phyloP scores from a whole-genome alignment of 2,797 vertebrate genomes.

The Lutjanus argentimaculatus region DNA sequence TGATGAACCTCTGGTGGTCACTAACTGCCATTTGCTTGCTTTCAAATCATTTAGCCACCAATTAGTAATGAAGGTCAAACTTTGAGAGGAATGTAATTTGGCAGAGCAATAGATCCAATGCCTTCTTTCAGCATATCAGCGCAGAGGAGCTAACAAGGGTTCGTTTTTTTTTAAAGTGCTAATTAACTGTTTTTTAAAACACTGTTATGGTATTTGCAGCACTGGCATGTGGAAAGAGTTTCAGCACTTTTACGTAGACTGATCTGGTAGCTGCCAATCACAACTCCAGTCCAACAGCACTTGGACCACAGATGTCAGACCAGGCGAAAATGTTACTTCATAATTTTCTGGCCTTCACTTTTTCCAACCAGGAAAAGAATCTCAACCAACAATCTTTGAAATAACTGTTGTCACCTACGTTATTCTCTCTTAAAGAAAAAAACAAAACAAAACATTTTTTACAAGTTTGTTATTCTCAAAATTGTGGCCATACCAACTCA shows the following conservation, averaged over 20 bases:
- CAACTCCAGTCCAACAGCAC: background rate
- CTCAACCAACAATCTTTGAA: background rate
- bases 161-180: constrained; percentile 2
- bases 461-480: background rate
- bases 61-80: constrained; percentile 53
- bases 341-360: background rate
- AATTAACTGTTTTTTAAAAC: background rate
- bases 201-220: constrained; percentile 4
- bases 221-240: background rate
- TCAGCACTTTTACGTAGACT: background rate
- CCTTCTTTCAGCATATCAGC: background rate
- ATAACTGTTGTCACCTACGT: background rate
- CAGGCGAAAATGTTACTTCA: background rate
- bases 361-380: background rate
- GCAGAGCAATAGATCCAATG: constrained; percentile 7
- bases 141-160: constrained; percentile 9
- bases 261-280: background rate
- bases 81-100: constrained; percentile 42
- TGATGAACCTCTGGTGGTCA: constrained; percentile 47
- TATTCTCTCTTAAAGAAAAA: no score
- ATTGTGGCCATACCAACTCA: background rate
- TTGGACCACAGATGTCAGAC: background rate
- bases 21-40: constrained; percentile 40
- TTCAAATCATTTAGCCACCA: constrained; percentile 52
- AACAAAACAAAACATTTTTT: background rate